Evolutionary conservation across 2,113 vertebrate genomes (phyloP).

Genomic region (Entomyzon cyanotis): DNA sequence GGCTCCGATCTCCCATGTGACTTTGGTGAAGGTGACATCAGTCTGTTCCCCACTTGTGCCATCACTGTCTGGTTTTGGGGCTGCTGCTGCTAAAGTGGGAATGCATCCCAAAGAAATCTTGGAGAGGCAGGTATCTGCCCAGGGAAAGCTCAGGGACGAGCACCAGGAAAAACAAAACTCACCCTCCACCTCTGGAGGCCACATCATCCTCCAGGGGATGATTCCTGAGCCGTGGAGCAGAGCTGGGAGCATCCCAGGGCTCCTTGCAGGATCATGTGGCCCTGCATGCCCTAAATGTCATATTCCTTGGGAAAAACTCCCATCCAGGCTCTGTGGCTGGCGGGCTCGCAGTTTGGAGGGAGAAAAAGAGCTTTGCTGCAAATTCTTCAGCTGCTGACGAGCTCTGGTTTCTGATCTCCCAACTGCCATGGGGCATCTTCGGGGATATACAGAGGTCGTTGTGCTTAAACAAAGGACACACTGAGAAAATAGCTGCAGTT

Average conservation of each 20-base stretch:
- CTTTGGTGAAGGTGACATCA: neutral
- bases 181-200: neutral
- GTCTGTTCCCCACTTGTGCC: neutral
- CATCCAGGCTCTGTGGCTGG: neutral
- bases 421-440: constrained; percentile 13
- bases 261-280: neutral
- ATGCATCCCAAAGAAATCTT: neutral
- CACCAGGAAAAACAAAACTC: neutral
- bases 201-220: neutral
- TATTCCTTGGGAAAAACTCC: neutral
- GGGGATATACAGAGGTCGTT: constrained; percentile 29
- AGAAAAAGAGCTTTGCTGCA: neutral
- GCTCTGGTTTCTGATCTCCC: constrained; percentile 15
- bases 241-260: neutral
- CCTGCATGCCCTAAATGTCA: neutral
- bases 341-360: neutral
- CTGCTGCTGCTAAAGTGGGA: neutral
- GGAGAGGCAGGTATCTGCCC: neutral
- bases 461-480: constrained; percentile 46
- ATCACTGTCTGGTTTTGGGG: neutral
- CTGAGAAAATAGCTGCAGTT: constrained; percentile 46
- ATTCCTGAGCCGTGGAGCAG: neutral
- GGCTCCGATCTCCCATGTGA: neutral
- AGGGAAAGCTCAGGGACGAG: neutral
- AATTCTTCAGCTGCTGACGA: constrained; percentile 2